Percentiles rank a stretch among this genome's conserved stretches.
These are phyloP conservation scores for Neolamprologus cancellatus DNA, from an alignment of 2,113 vertebrate genomes.

Conservation along the genomic window DNA sequence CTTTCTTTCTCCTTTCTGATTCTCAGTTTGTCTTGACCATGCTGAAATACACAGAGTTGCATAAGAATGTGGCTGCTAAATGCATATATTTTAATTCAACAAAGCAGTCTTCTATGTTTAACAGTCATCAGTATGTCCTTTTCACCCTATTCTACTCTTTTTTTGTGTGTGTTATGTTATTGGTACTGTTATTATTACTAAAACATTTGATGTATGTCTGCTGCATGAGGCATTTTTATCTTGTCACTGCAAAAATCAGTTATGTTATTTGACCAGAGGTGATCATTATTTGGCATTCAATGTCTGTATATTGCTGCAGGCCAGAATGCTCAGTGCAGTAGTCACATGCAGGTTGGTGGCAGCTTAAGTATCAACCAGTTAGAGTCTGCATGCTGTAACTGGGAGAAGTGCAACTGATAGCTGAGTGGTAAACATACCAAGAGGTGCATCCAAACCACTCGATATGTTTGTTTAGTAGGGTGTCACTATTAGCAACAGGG, in stretches of 20 bases:
- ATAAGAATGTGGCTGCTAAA: neutral
- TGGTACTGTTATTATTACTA: neutral
- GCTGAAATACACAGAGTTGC: neutral
- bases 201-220: neutral
- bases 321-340: neutral
- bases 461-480: constrained; percentile 63
- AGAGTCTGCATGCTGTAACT: constrained; percentile 27
- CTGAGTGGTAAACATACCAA: constrained; percentile 45
- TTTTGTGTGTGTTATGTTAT: neutral
- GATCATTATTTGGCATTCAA: neutral
- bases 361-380: constrained; percentile 21
- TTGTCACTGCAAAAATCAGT: neutral
- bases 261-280: neutral
- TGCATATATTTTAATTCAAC: neutral
- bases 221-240: neutral
- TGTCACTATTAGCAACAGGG: constrained; percentile 57
- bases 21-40: neutral
- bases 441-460: constrained; percentile 56
- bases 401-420: constrained; percentile 53
- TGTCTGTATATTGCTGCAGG: neutral
- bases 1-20: neutral
- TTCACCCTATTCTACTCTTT: neutral
- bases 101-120: neutral
- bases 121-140: neutral
- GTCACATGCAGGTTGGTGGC: constrained; percentile 16